Conservation (phyloP, 2,797 vertebrate species). For the Neoniphon sammara region DNA sequence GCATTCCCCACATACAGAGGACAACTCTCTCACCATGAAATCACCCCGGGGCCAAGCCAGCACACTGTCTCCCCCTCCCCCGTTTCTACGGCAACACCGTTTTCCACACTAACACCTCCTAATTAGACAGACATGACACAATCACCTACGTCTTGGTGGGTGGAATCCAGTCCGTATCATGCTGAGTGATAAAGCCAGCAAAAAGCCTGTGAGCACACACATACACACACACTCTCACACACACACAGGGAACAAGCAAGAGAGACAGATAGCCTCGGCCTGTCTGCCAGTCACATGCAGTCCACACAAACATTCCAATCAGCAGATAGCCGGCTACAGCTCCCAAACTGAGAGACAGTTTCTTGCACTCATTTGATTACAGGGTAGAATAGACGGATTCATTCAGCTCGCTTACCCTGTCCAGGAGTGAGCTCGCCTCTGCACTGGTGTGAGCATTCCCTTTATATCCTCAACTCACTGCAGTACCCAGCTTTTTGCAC, state of each 20-base stretch:
- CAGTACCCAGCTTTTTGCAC: constrained; percentile 69
- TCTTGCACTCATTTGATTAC: constrained; percentile 63
- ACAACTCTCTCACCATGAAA: constrained; percentile 70
- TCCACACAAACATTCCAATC: constrained; percentile 66
- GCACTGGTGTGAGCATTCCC: constrained; percentile 66
- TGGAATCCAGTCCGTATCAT: constrained; percentile 64
- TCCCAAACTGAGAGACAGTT: constrained; percentile 28
- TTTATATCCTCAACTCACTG: constrained; percentile 70
- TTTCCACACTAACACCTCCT: constrained; percentile 71
- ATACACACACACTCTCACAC: too few relatives aligned
- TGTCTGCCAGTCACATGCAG: constrained; percentile 67
- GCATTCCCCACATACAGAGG: constrained; percentile 73
- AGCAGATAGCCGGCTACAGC: constrained; percentile 65
- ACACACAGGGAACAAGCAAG: constrained; percentile 31
- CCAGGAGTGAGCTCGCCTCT: constrained; percentile 57
- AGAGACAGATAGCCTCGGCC: constrained; percentile 64
- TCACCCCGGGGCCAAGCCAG: constrained; percentile 53
- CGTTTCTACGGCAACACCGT: constrained; percentile 73
- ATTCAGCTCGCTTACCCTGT: constrained; percentile 75
- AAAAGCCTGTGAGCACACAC: too few relatives aligned
- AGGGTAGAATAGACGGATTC: constrained; percentile 53
- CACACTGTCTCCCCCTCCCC: constrained; percentile 56
- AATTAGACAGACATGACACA: constrained; percentile 75
- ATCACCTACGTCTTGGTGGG: constrained; percentile 66
- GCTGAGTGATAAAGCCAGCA: constrained; percentile 65